phyloP scores from a whole-genome alignment of 2,113 vertebrate genomes.

The Nibea albiflora region DNA sequence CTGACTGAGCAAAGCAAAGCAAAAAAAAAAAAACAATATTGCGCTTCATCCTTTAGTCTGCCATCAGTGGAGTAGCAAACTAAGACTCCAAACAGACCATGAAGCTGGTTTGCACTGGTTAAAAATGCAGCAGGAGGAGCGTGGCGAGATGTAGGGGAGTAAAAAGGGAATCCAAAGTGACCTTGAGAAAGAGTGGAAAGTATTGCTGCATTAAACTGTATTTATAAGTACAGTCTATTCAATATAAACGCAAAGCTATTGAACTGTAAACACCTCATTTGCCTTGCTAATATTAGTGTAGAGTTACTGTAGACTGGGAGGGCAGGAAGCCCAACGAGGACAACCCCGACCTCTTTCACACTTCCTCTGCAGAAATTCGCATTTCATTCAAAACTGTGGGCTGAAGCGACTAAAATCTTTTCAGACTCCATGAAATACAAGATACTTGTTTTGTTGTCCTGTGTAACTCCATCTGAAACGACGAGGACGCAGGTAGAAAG shows the following conservation, averaged over 20 bases:
- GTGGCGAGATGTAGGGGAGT: background rate
- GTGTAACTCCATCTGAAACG: background rate
- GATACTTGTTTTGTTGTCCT: background rate
- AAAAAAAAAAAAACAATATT: background rate
- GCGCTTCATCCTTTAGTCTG: background rate
- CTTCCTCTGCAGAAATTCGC: constrained; percentile 13
- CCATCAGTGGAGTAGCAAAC: background rate
- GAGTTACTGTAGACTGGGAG: background rate
- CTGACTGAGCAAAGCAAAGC: background rate
- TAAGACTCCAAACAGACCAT: background rate
- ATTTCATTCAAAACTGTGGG: background rate
- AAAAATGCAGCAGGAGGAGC: background rate
- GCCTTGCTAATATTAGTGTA: background rate
- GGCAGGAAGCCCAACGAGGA: background rate
- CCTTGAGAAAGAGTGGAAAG: background rate
- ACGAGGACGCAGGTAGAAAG: background rate
- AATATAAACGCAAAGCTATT: background rate
- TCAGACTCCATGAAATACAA: background rate
- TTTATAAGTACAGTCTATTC: background rate
- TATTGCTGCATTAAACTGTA: background rate
- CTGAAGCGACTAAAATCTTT: background rate
- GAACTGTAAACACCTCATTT: background rate
- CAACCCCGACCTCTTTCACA: background rate
- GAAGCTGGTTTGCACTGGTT: background rate
- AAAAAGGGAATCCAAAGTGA: background rate